Percentiles rank a stretch among this genome's conserved stretches.
Evolutionary conservation across 2,797 vertebrate species (phyloP).

Genomic region (Botia almorhae): DNA sequence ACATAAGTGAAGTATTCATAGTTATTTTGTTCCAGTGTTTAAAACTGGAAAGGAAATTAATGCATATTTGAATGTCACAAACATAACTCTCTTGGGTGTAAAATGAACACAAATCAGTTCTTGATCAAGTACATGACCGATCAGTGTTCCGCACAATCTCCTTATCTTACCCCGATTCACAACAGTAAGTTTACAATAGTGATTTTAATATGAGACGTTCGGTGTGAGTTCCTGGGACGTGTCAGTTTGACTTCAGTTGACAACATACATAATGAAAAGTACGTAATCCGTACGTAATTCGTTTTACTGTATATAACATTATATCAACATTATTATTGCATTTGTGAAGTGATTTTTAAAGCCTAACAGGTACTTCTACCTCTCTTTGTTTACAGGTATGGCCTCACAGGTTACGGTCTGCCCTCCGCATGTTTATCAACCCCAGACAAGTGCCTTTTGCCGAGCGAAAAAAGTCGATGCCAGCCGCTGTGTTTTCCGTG

Average conservation of each 20-base stretch:
- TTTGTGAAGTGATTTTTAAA: neutral
- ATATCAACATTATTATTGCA: neutral
- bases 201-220: no score
- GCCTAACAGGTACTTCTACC: neutral
- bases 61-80: neutral
- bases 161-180: no score
- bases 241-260: no score
- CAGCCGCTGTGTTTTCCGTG: slow-evolving; percentile 90
- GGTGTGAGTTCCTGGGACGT: no score
- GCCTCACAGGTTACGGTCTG: slow-evolving; percentile 98
- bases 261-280: no score
- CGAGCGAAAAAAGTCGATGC: slow-evolving; percentile 90
- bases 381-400: slow-evolving; percentile 84
- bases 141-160: no score
- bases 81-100: neutral
- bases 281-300: neutral
- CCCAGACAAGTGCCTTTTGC: slow-evolving; percentile 99
- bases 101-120: no score
- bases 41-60: neutral
- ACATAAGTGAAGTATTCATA: neutral
- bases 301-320: neutral
- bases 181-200: no score
- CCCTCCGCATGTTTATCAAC: slow-evolving; percentile 96
- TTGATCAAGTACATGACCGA: no score
- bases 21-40: neutral